Conservation (phyloP, 2,113 vertebrate species). For the Oncorhynchus masou region DNA sequence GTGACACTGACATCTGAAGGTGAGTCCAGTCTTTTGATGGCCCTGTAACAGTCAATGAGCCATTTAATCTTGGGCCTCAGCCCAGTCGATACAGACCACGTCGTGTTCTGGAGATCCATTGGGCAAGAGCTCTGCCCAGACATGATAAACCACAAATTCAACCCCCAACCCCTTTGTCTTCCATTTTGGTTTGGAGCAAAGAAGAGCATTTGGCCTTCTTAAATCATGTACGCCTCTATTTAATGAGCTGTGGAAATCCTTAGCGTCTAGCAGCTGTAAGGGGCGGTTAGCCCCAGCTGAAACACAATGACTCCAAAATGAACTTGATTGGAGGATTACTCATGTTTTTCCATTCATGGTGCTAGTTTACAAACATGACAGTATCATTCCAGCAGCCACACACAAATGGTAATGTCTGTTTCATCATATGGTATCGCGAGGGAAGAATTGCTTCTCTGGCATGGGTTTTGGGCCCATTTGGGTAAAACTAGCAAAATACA, state of each 20-base stretch:
- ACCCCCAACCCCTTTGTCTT: slow-evolving; percentile 72
- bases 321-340: slow-evolving; percentile 74
- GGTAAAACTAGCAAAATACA: neutral
- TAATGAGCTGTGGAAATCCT: slow-evolving; percentile 77
- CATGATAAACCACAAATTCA: slow-evolving; percentile 76
- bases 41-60: slow-evolving; percentile 75
- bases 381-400: neutral
- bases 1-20: slow-evolving; percentile 69
- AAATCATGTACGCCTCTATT: slow-evolving; percentile 70
- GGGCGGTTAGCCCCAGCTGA: slow-evolving; percentile 4
- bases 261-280: slow-evolving; percentile 40
- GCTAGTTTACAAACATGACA: slow-evolving; percentile 66
- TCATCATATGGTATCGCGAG: neutral
- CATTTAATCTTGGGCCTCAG: slow-evolving; percentile 72
- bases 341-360: slow-evolving; percentile 60
- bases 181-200: slow-evolving; percentile 57
- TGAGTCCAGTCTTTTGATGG: slow-evolving; percentile 67
- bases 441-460: neutral
- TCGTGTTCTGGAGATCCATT: slow-evolving; percentile 62
- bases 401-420: neutral
- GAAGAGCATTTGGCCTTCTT: slow-evolving; percentile 70
- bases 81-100: slow-evolving; percentile 68
- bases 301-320: slow-evolving; percentile 58
- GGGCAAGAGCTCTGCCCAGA: slow-evolving; percentile 61
- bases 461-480: neutral